Percentiles rank a stretch among this genome's conserved stretches.
phyloP scores from a whole-genome alignment of 1,140 invertebrate species.

The Cotesia typhae region DNA sequence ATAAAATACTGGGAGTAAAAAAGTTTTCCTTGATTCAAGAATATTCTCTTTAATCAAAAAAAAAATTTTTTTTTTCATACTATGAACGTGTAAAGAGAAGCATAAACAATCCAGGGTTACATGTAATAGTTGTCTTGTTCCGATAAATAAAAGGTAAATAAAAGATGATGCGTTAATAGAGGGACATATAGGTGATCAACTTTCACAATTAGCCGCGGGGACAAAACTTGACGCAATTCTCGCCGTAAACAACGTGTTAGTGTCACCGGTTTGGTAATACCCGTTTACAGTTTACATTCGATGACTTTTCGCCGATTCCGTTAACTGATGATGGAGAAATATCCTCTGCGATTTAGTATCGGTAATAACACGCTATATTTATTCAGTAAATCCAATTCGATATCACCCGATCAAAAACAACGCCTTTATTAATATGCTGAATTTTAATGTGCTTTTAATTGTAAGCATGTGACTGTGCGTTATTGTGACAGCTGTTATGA shows the following conservation, averaged over 20 bases:
- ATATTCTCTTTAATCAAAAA: no score
- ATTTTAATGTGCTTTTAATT: no score
- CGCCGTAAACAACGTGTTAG: background rate
- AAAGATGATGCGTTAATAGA: slow-evolving; percentile 30
- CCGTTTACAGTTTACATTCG: background rate
- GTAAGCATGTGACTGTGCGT: no score
- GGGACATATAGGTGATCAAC: slow-evolving; percentile 38
- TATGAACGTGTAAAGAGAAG: no score
- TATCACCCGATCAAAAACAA: slow-evolving; percentile 13
- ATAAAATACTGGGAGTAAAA: no score
- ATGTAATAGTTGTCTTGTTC: background rate
- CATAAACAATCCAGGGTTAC: background rate
- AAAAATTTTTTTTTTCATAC: no score
- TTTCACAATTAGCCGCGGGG: slow-evolving; percentile 35
- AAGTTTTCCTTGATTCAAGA: no score
- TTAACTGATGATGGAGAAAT: slow-evolving; percentile 9
- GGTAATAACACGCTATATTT: no score
- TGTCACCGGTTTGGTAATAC: slow-evolving; percentile 35
- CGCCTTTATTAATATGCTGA: slow-evolving; percentile 14
- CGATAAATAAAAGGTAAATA: slow-evolving; percentile 1
- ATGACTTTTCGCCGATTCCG: slow-evolving; percentile 22
- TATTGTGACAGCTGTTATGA: no score
- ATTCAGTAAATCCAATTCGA: background rate
- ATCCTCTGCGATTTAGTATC: background rate
- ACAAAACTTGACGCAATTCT: slow-evolving; percentile 32